Evolutionary conservation across 2,797 vertebrate genomes (phyloP).

Genomic region (Coregonus ussuriensis): DNA sequence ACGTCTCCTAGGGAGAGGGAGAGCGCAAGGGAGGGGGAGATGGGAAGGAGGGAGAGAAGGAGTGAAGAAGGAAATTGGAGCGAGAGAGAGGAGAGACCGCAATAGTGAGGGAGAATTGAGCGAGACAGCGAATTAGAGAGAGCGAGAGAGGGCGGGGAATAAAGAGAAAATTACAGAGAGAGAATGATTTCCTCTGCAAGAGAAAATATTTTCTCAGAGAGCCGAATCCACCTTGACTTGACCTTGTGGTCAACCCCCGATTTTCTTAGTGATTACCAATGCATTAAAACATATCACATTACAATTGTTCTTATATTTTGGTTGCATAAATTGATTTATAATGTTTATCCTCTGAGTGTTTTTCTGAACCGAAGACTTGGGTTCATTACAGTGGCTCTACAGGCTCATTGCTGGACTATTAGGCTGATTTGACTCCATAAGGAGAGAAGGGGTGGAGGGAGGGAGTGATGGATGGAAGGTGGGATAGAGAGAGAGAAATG

Average conservation of each 20-base stretch:
- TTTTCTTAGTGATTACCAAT: background rate
- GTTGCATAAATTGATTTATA: background rate
- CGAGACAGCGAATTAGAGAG: background rate
- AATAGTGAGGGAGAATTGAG: background rate
- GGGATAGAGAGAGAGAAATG: background rate
- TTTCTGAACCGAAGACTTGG: background rate
- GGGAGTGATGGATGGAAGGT: background rate
- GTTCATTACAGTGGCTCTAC: background rate
- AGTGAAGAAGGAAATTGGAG: background rate
- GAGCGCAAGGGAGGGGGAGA: background rate
- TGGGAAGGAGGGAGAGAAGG: no score
- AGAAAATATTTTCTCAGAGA: background rate
- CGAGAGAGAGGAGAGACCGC: background rate
- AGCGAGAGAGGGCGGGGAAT: background rate
- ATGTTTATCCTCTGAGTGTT: background rate
- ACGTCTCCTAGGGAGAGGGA: slow-evolving; percentile 11
- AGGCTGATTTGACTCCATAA: background rate
- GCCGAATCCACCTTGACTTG: background rate
- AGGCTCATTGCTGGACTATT: background rate
- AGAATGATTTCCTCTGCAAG: background rate
- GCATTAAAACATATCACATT: background rate
- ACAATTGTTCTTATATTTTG: background rate
- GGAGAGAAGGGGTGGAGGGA: background rate
- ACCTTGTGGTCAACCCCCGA: background rate
- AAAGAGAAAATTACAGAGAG: background rate